Evolutionary conservation across 2,888 invertebrate genomes (phyloP), one percentile per base, ranked within the genome.

Genomic region (Thereva nobilitata): DNA sequence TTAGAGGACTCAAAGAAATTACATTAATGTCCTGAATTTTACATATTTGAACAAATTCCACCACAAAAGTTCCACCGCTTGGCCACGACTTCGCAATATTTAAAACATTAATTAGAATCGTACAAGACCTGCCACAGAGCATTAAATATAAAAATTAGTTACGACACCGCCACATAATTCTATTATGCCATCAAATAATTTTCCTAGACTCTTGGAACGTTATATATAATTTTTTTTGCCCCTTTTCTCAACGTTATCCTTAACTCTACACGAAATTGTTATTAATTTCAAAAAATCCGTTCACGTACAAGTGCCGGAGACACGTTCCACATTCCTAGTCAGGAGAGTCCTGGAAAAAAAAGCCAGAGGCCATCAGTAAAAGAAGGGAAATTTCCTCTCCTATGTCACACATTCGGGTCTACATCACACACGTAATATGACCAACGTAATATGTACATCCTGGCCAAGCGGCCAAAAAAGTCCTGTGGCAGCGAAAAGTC

Each of bases 251-350:
- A 41, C 49, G 38, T 10, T 41, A 12, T 9, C 9, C 9, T n/a
- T 40, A 34, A 8, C 41, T 44, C 61, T 49, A 1, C 37, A 9
- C 9, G 61, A 42, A 23, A 41, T 40, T 41, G 61, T 61, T 61
- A 61, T 61, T 61, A 61, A 61, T 61, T 61, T 61, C 50, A 61
- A 61, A 61, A 61, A 61, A 61, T 61, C 61, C 61, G 35, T 61
- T 61, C 61, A 61, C 61, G 61, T 61, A 61, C 61, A 50, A 50
- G 61, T 50, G 41, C 41, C 45, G 50, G 49, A 34, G 50, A 50
- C 49, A 49, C 49, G 50, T 49, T 61, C 61, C 50, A 61, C 61
- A 61, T 61, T 50, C 61, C 61, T 61, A 49, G 50, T 40, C 4
- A 23, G 40, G n/a, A 34, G 42, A 55, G 40, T 61, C 9, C 50